These are phyloP conservation scores for Acrocyrtus sp. DNA, from an alignment of 2,888 invertebrate genomes.

Conservation along the genomic window DNA sequence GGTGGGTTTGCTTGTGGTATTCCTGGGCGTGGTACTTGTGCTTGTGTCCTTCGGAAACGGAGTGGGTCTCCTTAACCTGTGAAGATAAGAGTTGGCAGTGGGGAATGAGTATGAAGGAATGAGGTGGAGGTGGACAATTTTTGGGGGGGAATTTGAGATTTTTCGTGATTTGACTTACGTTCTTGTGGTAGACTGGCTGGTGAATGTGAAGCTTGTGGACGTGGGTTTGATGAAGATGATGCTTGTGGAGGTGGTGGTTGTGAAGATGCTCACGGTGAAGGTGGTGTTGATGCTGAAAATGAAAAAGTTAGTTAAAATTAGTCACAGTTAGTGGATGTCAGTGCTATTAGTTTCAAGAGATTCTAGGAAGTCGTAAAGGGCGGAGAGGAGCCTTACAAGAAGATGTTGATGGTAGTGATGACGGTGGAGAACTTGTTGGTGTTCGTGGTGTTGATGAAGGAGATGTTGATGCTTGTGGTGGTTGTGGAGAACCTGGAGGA, in stretches of 20 bases:
- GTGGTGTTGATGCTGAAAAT: constrained; percentile 52
- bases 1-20: constrained; percentile 47
- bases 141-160: neutral
- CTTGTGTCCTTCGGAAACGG: constrained; percentile 51
- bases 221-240: constrained; percentile 47
- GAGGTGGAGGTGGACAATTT: constrained; percentile 14
- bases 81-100: too few relatives aligned
- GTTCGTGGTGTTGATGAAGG: constrained; percentile 50
- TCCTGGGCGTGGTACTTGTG: constrained; percentile 51
- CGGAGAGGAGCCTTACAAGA: constrained; percentile 26
- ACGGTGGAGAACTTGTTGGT: constrained; percentile 44
- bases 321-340: neutral
- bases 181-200: constrained; percentile 56
- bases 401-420: constrained; percentile 53
- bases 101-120: neutral
- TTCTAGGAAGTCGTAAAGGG: neutral
- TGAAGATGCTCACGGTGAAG: constrained; percentile 52
- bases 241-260: constrained; percentile 53
- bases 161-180: constrained; percentile 21
- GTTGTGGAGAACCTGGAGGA: constrained; percentile 34
- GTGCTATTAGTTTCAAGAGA: neutral
- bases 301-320: neutral
- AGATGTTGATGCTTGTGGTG: constrained; percentile 53
- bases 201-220: constrained; percentile 53
- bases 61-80: constrained; percentile 34